phyloP scores from a whole-genome alignment of 2,113 vertebrate species.

The Alligator mississippiensis region DNA sequence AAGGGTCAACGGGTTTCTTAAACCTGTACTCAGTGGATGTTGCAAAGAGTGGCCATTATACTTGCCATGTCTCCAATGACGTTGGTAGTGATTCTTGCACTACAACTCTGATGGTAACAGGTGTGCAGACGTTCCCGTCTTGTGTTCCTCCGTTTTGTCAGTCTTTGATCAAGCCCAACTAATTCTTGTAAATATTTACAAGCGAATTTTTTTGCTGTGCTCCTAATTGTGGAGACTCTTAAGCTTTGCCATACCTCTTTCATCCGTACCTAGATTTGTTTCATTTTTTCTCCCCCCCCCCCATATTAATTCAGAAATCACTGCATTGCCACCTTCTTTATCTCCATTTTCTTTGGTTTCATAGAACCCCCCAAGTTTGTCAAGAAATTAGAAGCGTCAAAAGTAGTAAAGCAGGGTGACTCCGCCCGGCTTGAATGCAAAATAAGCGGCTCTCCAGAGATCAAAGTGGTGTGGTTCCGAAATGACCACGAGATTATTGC shows the following conservation, averaged over 20 bases:
- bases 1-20: conserved; percentile 90
- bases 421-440: conserved; percentile 91
- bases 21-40: conserved; percentile 92
- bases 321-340: not conserved
- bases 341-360: conserved; percentile 77
- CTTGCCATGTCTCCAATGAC: conserved; percentile 95
- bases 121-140: conserved; percentile 76
- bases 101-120: conserved; percentile 90
- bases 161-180: conserved; percentile 26
- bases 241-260: too few species aligned
- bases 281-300: conserved; percentile 46
- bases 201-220: not conserved
- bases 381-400: conserved; percentile 91
- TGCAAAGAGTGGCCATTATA: conserved; percentile 89
- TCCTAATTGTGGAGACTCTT: not conserved
- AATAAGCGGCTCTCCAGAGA: conserved; percentile 91
- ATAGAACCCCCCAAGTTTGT: conserved; percentile 96
- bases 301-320: not conserved
- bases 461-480: conserved; percentile 93
- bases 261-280: not conserved
- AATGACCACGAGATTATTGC: conserved; percentile 89
- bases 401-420: conserved; percentile 91
- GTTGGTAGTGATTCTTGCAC: conserved; percentile 94
- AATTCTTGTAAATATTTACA: conserved; percentile 18
- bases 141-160: not conserved